A percentile compares a stretch with the other conserved stretches of the same genome.
phyloP scores from a whole-genome alignment of 1,140 invertebrate genomes.

The Aphidius ervi region DNA sequence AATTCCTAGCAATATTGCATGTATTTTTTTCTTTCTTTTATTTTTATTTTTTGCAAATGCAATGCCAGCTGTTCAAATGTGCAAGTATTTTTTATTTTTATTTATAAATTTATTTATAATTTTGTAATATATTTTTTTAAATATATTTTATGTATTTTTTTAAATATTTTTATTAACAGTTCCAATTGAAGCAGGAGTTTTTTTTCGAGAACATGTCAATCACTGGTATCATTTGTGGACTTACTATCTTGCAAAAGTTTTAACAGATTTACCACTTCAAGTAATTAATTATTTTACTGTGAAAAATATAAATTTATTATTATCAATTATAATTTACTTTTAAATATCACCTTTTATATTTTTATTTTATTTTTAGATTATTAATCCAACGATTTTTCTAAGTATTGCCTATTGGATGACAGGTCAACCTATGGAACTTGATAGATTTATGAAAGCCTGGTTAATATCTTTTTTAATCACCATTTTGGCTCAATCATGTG shows the following conservation, averaged over 20 bases:
- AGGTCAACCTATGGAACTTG: conserved; percentile 67
- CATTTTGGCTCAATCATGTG: conserved; percentile 75
- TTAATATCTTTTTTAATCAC: conserved; percentile 66
- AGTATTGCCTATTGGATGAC: conserved; percentile 78
- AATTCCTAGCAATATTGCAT: conserved; percentile 73
- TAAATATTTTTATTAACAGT: conserved; percentile 56
- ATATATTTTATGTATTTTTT: neutral
- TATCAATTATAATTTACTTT: too few species aligned
- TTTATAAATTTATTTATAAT: neutral
- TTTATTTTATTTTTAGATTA: conserved; percentile 54
- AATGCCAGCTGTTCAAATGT: conserved; percentile 84
- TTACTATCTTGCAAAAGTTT: conserved; percentile 81
- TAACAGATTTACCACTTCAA: conserved; percentile 83
- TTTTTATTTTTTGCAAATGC: conserved; percentile 84
- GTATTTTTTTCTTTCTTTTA: conserved; percentile 77
- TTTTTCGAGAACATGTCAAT: conserved; percentile 83
- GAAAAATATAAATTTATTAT: too few species aligned
- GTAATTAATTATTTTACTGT: conserved; percentile 44
- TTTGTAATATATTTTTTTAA: neutral
- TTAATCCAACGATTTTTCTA: conserved; percentile 71
- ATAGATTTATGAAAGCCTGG: conserved; percentile 67
- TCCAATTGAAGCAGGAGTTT: conserved; percentile 78
- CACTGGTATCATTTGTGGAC: conserved; percentile 83
- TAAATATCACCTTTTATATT: conserved; percentile 10
- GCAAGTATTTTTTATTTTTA: conserved; percentile 58